phyloP scores from a whole-genome alignment of 2,888 invertebrate genomes.

The Notodromas monacha region DNA sequence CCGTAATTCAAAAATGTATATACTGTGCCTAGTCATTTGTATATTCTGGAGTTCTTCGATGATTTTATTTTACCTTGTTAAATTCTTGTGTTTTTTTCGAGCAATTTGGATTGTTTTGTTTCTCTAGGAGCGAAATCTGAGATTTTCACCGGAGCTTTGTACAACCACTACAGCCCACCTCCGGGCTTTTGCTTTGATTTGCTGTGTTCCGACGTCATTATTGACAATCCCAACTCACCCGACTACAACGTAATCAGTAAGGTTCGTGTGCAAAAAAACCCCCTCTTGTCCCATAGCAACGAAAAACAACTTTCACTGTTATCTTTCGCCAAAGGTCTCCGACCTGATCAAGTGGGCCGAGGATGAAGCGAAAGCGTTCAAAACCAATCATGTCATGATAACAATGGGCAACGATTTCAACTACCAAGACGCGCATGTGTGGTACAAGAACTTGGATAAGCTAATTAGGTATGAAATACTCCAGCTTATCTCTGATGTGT shows the following conservation, averaged over 20 bases:
- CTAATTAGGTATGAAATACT: slow-evolving; percentile 36
- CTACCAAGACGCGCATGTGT: slow-evolving; percentile 42
- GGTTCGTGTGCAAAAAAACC: no score
- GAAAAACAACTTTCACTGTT: no score
- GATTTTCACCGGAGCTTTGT: slow-evolving; percentile 50
- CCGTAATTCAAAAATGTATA: no score
- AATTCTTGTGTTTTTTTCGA: no score
- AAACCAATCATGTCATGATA: slow-evolving; percentile 37
- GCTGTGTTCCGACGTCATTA: slow-evolving; percentile 45
- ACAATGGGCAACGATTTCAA: slow-evolving; percentile 80
- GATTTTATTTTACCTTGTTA: no score
- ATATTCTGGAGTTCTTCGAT: no score
- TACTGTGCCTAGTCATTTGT: no score
- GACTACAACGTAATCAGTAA: slow-evolving; percentile 41
- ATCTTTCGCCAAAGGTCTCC: slow-evolving; percentile 13
- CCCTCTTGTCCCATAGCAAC: no score
- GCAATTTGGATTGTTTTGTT: no score
- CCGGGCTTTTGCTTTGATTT: slow-evolving; percentile 73
- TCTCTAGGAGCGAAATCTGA: slow-evolving; percentile 20
- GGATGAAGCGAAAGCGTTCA: slow-evolving; percentile 24
- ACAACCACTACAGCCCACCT: slow-evolving; percentile 50
- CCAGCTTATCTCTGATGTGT: not conserved
- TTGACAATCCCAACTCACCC: slow-evolving; percentile 42
- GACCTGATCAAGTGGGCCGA: slow-evolving; percentile 23
- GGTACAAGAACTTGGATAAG: slow-evolving; percentile 53